These are phyloP conservation scores for Pimephales promelas DNA, from an alignment of 2,113 vertebrate species.

Conservation along the genomic window DNA sequence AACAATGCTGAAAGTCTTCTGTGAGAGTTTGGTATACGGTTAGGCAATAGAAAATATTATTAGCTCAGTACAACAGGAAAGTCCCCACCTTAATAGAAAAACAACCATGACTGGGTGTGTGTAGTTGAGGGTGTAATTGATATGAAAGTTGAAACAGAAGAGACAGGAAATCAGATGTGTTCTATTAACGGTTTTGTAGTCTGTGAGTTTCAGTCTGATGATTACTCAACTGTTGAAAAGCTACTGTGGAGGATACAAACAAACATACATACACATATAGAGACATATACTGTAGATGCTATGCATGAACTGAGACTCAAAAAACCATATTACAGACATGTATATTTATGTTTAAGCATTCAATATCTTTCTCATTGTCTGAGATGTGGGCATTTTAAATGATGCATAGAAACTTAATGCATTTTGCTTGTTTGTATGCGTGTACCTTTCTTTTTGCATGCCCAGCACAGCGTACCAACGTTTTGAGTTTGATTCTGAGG, in stretches of 20 bases:
- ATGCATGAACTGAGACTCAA: background rate
- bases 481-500: background rate
- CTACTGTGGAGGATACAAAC: background rate
- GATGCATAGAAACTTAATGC: background rate
- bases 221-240: background rate
- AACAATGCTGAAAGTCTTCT: background rate
- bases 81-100: background rate
- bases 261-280: background rate
- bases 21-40: background rate
- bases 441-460: background rate
- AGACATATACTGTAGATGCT: background rate
- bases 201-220: background rate
- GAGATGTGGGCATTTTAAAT: background rate
- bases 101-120: background rate
- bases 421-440: background rate
- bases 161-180: background rate
- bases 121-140: background rate
- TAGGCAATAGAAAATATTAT: background rate
- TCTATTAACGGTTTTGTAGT: background rate
- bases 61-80: background rate
- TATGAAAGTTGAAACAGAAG: slow-evolving; percentile 22
- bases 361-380: background rate
- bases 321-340: background rate
- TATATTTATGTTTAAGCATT: background rate
- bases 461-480: background rate